Evolutionary conservation across 2,888 invertebrate species (phyloP).

Genomic region (Ichneumon xanthorius): DNA sequence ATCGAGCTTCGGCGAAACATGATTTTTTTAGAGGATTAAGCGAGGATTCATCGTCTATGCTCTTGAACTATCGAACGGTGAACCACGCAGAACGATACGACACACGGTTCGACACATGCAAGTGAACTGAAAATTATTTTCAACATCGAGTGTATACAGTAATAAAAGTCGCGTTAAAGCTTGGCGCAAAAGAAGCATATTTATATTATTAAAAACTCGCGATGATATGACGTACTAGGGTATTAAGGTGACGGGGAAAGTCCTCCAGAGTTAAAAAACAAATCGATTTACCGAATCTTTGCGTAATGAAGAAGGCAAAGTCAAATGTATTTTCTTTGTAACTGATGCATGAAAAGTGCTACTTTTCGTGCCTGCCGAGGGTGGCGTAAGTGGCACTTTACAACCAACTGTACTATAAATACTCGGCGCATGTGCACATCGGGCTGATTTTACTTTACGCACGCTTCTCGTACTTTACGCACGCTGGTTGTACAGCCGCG

Average conservation of each 20-base stretch:
- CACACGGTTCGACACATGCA: slow-evolving; percentile 51
- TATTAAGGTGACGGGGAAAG: background rate
- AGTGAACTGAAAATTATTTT: slow-evolving; percentile 34
- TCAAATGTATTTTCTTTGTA: background rate
- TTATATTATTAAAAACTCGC: slow-evolving; percentile 7
- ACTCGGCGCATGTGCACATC: too few relatives aligned
- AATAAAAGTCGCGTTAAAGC: slow-evolving; percentile 47
- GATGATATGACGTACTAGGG: background rate
- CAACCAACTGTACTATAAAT: too few relatives aligned
- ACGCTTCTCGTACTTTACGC: too few relatives aligned
- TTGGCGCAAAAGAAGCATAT: slow-evolving; percentile 52
- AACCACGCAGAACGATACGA: slow-evolving; percentile 41
- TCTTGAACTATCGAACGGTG: slow-evolving; percentile 19
- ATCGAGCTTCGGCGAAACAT: slow-evolving; percentile 3
- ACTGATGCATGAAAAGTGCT: too few relatives aligned
- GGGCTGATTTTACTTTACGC: too few relatives aligned
- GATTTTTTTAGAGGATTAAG: slow-evolving; percentile 13
- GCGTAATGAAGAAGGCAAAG: background rate
- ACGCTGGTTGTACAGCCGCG: too few relatives aligned
- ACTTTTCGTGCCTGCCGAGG: too few relatives aligned
- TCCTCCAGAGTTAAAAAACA: background rate
- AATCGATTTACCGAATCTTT: background rate
- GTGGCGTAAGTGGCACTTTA: too few relatives aligned
- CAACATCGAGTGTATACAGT: slow-evolving; percentile 29
- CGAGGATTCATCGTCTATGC: slow-evolving; percentile 38